Evolutionary conservation across 2,797 vertebrate species (phyloP).

Genomic region (Lacerta bilineata): DNA sequence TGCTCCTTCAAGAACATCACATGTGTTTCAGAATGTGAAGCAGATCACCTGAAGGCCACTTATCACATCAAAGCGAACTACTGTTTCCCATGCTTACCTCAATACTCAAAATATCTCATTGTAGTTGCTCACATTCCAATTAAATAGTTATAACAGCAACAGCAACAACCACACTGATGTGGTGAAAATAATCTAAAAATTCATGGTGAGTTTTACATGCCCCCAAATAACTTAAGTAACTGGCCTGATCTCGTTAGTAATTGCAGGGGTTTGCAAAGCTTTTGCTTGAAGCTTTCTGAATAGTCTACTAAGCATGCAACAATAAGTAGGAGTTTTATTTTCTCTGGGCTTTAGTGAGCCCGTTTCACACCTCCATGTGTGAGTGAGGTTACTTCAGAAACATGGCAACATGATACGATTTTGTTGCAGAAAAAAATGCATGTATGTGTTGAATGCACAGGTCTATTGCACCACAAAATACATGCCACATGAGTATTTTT

Average conservation of each 20-base stretch:
- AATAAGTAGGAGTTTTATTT: conserved; percentile 5
- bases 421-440: not conserved
- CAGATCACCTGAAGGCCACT: not conserved
- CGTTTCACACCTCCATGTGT: not conserved
- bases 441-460: not conserved
- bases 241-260: not conserved
- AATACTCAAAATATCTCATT: not conserved
- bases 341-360: not conserved
- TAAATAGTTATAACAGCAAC: not conserved
- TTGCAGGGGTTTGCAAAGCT: not conserved
- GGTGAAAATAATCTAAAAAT: not conserved
- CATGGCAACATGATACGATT: not conserved
- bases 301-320: not conserved
- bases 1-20: not conserved
- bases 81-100: not conserved
- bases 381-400: not conserved
- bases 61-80: too few species aligned
- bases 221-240: not conserved
- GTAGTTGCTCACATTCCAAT: not conserved
- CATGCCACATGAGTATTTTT: not conserved
- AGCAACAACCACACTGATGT: not conserved
- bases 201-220: not conserved
- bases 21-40: not conserved
- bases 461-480: not conserved
- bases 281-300: not conserved